Evolutionary conservation across 2,888 invertebrate genomes (phyloP).

Genomic region (Callyntrura sp.): DNA sequence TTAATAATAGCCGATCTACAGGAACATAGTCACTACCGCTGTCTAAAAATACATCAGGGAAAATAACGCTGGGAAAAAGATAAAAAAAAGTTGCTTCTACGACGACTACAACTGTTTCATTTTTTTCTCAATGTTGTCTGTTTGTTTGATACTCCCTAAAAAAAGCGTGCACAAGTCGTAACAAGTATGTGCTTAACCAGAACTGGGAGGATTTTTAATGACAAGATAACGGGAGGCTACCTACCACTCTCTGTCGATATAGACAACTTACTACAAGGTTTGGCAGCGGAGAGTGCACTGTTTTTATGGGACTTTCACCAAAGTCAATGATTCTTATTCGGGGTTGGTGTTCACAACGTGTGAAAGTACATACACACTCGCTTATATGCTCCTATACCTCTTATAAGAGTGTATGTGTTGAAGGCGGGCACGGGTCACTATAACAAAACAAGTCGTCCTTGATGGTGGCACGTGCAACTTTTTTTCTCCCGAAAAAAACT

Average conservation of each 20-base stretch:
- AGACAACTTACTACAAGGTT: slow-evolving; percentile 28
- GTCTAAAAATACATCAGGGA: neutral
- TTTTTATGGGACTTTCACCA: neutral
- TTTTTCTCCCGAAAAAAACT: neutral
- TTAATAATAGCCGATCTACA: no score
- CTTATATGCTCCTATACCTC: no score
- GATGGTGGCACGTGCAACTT: slow-evolving; percentile 46
- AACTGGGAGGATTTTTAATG: slow-evolving; percentile 56
- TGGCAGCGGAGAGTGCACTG: no score
- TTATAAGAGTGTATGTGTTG: neutral
- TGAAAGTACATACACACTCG: no score
- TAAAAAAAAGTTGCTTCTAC: slow-evolving; percentile 3
- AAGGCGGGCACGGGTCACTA: neutral
- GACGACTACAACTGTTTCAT: neutral
- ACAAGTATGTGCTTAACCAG: slow-evolving; percentile 39
- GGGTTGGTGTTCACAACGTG: no score
- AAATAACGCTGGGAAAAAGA: slow-evolving; percentile 13
- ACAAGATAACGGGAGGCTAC: slow-evolving; percentile 41
- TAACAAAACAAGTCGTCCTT: no score
- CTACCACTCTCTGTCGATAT: no score
- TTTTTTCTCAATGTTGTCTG: neutral
- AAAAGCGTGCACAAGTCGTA: no score
- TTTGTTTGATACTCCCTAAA: slow-evolving; percentile 27
- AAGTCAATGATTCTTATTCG: neutral
- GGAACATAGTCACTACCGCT: no score